Conservation (phyloP, 2,113 vertebrate species). For the Hippoglossus stenolepis region DNA sequence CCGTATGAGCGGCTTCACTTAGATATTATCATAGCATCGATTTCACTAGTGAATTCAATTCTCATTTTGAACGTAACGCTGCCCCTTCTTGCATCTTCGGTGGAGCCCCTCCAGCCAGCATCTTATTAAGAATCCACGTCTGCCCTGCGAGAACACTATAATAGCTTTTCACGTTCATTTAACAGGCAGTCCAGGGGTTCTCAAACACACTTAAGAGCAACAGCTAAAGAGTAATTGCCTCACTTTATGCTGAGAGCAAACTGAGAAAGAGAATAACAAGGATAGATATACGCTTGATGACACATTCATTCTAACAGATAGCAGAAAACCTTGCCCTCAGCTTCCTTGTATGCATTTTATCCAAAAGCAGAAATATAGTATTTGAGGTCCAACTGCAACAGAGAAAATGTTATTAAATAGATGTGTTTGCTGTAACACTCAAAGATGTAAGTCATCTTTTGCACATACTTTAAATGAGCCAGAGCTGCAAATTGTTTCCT, state of each 20-base stretch:
- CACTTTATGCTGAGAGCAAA: conserved; percentile 21
- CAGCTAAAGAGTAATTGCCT: conserved; percentile 39
- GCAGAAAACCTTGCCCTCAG: neutral
- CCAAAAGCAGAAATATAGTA: neutral
- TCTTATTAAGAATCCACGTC: conserved; percentile 45
- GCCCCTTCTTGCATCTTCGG: neutral
- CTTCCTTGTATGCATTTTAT: neutral
- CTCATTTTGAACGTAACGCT: neutral
- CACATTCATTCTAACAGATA: conserved; percentile 27
- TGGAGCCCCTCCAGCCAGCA: conserved; percentile 16
- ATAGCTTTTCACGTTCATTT: conserved; percentile 63
- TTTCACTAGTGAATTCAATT: neutral
- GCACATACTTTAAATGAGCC: conserved; percentile 3
- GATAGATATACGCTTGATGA: conserved; percentile 7
- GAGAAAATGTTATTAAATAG: neutral
- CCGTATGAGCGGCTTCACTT: neutral
- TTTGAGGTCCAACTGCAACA: too few species aligned
- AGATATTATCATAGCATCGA: neutral
- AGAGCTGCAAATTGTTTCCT: conserved; percentile 20
- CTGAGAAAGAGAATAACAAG: conserved; percentile 19
- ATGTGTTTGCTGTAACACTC: neutral
- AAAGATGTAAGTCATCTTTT: conserved; percentile 2
- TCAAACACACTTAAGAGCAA: conserved; percentile 46
- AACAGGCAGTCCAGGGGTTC: conserved; percentile 34
- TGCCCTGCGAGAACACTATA: conserved; percentile 36